Conservation (phyloP, 2,888 invertebrate species). For the Listrodromus nycthemerus region DNA sequence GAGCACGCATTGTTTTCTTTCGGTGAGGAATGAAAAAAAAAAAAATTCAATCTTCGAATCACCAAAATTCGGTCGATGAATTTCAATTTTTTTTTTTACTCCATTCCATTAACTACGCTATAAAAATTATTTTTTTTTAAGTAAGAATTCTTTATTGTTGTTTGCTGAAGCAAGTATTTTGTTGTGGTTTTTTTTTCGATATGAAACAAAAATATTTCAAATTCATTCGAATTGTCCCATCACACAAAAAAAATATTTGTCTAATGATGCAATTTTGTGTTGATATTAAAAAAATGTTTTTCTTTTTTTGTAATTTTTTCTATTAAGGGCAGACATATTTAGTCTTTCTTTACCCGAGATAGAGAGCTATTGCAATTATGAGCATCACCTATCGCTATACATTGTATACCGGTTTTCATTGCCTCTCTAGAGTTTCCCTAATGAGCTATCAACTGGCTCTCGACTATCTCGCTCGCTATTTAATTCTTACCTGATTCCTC, state of each 20-base stretch:
- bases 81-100: background rate
- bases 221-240: too few relatives aligned
- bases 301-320: background rate
- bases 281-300: too few relatives aligned
- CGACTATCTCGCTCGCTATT: conserved; percentile 56
- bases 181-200: too few relatives aligned
- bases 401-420: conserved; percentile 49
- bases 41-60: background rate
- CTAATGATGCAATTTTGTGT: too few relatives aligned
- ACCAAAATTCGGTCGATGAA: background rate
- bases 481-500: conserved; percentile 57
- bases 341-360: conserved; percentile 44
- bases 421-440: conserved; percentile 50
- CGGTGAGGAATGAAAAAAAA: background rate
- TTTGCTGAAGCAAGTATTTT: too few relatives aligned
- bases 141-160: too few relatives aligned
- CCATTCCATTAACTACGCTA: too few relatives aligned
- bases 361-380: conserved; percentile 61
- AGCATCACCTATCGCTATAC: conserved; percentile 11
- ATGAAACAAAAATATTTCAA: too few relatives aligned
- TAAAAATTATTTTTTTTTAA: too few relatives aligned
- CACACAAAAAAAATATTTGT: too few relatives aligned
- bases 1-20: conserved; percentile 4
- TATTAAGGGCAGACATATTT: conserved; percentile 47
- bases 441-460: conserved; percentile 55